A percentile compares a stretch with the other conserved stretches of the same genome.
Conservation (phyloP, 30 jellyfish, hydroid and myxozoan genomes). For the Rhopilema esculentum region DNA sequence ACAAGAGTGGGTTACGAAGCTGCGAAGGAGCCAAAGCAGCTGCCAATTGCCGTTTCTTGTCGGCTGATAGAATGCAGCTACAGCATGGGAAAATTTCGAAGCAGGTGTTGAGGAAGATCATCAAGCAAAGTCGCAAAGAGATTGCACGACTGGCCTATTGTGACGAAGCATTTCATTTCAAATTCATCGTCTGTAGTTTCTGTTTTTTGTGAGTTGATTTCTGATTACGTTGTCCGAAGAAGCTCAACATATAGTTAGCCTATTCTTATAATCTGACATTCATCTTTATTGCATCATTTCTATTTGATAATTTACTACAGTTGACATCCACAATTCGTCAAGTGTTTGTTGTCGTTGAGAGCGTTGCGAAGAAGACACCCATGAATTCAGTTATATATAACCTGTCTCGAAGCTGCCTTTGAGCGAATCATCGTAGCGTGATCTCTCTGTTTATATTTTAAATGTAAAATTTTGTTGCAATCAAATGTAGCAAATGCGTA, state of each 20-base stretch:
- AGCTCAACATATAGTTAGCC: background rate
- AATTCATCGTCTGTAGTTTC: background rate
- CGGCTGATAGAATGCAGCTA: background rate
- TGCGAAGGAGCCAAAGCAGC: constrained; percentile 46
- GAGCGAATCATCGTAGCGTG: background rate
- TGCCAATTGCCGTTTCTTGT: constrained; percentile 37
- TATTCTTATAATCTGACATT: background rate
- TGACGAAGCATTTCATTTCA: background rate
- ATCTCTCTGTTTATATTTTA: background rate
- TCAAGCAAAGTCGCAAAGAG: background rate
- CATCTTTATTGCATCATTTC: too few relatives aligned
- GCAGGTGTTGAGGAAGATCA: constrained; percentile 27
- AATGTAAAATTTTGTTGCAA: background rate
- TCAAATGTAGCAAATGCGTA: background rate
- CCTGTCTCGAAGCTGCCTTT: too few relatives aligned
- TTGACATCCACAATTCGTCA: too few relatives aligned
- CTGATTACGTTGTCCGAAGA: background rate
- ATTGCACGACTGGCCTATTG: background rate
- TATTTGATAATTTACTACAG: too few relatives aligned
- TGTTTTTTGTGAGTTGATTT: background rate
- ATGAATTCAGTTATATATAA: too few relatives aligned
- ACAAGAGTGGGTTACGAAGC: too few relatives aligned
- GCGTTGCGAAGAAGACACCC: too few relatives aligned
- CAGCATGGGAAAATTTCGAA: constrained; percentile 2
- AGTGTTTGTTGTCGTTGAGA: too few relatives aligned